Conservation (phyloP, 2,888 invertebrate genomes). For the Parochlus steinenii region DNA sequence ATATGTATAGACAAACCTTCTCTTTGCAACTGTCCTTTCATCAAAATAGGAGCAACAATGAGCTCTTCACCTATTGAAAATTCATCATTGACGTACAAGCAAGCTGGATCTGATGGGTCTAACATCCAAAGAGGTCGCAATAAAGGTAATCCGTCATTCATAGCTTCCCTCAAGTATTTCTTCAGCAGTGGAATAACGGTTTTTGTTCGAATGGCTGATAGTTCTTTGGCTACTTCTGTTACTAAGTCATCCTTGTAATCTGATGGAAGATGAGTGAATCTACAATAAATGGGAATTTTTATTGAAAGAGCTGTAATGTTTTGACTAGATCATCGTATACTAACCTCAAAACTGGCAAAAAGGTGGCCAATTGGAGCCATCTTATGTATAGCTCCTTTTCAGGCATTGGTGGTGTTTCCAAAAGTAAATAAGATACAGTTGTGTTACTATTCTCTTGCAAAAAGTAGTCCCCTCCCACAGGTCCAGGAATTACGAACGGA, state of each 20-base stretch:
- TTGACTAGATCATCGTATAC: no score
- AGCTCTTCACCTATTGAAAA: slow-evolving; percentile 81
- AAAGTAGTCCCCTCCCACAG: slow-evolving; percentile 79
- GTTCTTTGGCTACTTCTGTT: slow-evolving; percentile 56
- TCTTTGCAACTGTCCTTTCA: slow-evolving; percentile 47
- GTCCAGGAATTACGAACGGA: slow-evolving; percentile 84
- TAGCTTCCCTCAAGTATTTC: slow-evolving; percentile 58
- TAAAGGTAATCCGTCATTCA: slow-evolving; percentile 68
- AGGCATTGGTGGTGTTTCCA: slow-evolving; percentile 42
- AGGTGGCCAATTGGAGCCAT: slow-evolving; percentile 82
- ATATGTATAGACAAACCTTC: slow-evolving; percentile 35
- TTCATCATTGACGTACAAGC: slow-evolving; percentile 63
- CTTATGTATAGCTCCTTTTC: slow-evolving; percentile 72
- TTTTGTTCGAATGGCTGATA: slow-evolving; percentile 56
- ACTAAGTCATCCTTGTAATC: slow-evolving; percentile 68
- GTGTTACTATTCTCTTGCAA: slow-evolving; percentile 35
- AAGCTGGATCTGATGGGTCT: slow-evolving; percentile 60
- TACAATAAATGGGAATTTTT: no score
- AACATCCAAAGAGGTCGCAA: slow-evolving; percentile 84
- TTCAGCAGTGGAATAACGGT: slow-evolving; percentile 59
- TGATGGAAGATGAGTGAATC: slow-evolving; percentile 79
- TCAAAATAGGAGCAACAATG: slow-evolving; percentile 75
- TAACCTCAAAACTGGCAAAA: slow-evolving; percentile 81
- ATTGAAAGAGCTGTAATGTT: no score
- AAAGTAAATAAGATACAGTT: slow-evolving; percentile 34